Percentiles rank a stretch among this genome's conserved stretches.
Conservation (phyloP, 2,888 invertebrate species). For the Julus scandinavius region DNA sequence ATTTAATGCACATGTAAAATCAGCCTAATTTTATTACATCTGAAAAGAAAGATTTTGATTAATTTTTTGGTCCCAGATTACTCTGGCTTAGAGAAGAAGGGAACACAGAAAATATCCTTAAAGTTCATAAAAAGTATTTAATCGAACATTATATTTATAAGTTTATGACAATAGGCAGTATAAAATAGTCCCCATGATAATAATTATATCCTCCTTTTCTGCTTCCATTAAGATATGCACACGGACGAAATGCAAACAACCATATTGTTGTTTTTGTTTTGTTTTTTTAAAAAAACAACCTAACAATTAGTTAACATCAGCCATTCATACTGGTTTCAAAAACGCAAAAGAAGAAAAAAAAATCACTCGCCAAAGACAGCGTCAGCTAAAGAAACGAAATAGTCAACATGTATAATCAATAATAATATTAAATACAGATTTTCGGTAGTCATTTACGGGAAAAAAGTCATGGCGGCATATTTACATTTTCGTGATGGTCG, state of each 20-base stretch:
- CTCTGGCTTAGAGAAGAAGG: too few relatives aligned
- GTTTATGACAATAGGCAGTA: constrained; percentile 27
- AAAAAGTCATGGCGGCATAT: background rate
- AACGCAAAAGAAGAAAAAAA: background rate
- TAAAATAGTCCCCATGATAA: constrained; percentile 33
- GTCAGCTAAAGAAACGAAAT: constrained; percentile 19
- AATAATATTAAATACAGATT: constrained; percentile 16
- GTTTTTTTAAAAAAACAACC: background rate
- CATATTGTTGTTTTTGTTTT: background rate
- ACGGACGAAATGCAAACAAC: background rate
- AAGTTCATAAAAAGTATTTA: constrained; percentile 33
- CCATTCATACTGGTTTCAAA: constrained; percentile 19
- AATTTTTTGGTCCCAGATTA: too few relatives aligned
- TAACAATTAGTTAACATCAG: constrained; percentile 3
- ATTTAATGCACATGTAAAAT: too few relatives aligned
- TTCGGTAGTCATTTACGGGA: background rate
- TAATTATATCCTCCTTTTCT: constrained; percentile 10
- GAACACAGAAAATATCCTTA: background rate
- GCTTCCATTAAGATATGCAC: background rate
- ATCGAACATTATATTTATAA: constrained; percentile 27
- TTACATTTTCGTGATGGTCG: background rate
- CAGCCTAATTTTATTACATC: too few relatives aligned
- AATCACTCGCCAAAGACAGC: background rate
- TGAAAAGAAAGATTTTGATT: too few relatives aligned
- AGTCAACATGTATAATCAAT: background rate